Conservation (phyloP, 1,140 invertebrate genomes). For the Papilio aristodemus region DNA sequence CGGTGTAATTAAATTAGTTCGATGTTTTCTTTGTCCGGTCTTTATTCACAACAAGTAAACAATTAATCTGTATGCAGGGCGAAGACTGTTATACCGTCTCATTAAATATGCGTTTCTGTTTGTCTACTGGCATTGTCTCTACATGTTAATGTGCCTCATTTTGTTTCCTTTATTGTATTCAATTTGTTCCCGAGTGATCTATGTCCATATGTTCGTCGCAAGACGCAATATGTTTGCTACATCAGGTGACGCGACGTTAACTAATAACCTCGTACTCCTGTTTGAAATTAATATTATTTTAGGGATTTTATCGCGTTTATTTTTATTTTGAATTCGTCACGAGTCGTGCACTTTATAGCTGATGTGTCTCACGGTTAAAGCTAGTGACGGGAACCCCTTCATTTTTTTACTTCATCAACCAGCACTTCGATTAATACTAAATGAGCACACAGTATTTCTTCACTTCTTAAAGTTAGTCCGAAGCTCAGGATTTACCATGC, state of each 20-base stretch:
- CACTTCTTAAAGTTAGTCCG: too few relatives aligned
- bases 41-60: conserved; percentile 52
- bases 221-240: conserved; percentile 15
- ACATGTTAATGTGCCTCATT: conserved; percentile 53
- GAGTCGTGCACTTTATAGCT: too few relatives aligned
- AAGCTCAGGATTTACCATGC: neutral
- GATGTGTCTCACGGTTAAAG: too few relatives aligned
- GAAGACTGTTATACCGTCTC: conserved; percentile 46
- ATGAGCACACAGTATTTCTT: too few relatives aligned
- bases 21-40: conserved; percentile 60
- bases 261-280: neutral
- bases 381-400: too few relatives aligned
- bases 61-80: conserved; percentile 71
- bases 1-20: conserved; percentile 51
- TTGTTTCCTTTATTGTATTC: conserved; percentile 49
- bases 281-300: too few relatives aligned
- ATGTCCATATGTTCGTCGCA: conserved; percentile 1
- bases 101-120: conserved; percentile 67
- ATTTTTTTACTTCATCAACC: too few relatives aligned
- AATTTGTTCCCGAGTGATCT: conserved; percentile 31
- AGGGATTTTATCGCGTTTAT: too few relatives aligned
- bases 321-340: too few relatives aligned
- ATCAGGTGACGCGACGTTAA: neutral
- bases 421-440: too few relatives aligned
- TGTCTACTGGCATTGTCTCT: conserved; percentile 57